Conservation (phyloP, 2,888 invertebrate species). For the Camptogramma bilineatum region DNA sequence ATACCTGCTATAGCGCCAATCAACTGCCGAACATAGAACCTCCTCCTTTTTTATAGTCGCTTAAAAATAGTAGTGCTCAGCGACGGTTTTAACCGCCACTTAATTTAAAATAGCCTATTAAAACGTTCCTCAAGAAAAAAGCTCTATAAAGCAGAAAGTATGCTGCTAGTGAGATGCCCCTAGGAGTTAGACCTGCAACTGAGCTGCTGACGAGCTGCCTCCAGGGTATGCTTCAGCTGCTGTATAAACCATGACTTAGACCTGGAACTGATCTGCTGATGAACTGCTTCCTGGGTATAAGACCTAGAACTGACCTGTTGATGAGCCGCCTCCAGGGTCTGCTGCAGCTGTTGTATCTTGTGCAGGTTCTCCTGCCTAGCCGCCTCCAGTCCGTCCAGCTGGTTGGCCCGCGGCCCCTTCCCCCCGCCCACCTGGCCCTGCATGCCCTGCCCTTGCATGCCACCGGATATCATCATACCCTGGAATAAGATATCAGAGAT, state of each 20-base stretch:
- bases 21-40: too few relatives aligned
- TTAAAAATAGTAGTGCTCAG: too few relatives aligned
- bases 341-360: conserved; percentile 90
- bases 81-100: too few relatives aligned
- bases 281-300: not conserved
- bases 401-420: conserved; percentile 66
- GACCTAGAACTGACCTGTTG: conserved; percentile 67
- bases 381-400: conserved; percentile 87
- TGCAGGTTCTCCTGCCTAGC: conserved; percentile 92
- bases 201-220: conserved; percentile 89
- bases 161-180: too few relatives aligned
- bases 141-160: too few relatives aligned
- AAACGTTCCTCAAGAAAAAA: too few relatives aligned
- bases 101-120: too few relatives aligned
- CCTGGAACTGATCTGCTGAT: not conserved
- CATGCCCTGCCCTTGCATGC: conserved; percentile 62
- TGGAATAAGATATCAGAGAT: conserved; percentile 42
- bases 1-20: too few relatives aligned
- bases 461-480: conserved; percentile 75
- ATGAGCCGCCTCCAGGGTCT: conserved; percentile 92
- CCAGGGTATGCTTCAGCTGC: conserved; percentile 90
- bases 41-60: too few relatives aligned
- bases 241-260: conserved; percentile 71
- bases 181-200: not conserved
- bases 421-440: conserved; percentile 55